These are phyloP conservation scores for Umimayanthus chanpuru DNA, from an alignment of 92 coral and sea anemone species.

Conservation along the genomic window DNA sequence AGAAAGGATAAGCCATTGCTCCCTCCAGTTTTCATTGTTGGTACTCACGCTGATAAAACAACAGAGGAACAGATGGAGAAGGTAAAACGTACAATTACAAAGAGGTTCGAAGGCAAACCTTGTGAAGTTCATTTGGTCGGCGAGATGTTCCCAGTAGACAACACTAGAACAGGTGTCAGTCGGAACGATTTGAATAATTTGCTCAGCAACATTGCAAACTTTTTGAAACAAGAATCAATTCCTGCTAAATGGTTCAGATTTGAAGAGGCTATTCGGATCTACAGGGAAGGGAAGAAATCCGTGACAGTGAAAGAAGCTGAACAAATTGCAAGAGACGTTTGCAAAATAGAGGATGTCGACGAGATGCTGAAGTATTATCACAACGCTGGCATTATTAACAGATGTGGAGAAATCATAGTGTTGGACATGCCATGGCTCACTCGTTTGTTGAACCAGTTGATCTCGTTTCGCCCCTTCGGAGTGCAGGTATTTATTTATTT, in stretches of 20 bases:
- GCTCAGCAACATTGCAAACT: neutral
- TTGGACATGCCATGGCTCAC: neutral
- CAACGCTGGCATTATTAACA: neutral
- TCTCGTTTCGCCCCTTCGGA: too few relatives aligned
- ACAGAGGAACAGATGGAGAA: neutral
- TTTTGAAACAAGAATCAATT: neutral
- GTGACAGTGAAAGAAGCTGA: neutral
- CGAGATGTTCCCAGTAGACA: conserved; percentile 5
- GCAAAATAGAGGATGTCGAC: neutral
- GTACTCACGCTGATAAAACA: neutral
- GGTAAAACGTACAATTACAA: neutral
- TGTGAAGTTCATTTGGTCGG: neutral
- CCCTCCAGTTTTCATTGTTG: neutral
- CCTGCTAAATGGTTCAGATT: neutral
- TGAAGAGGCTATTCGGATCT: neutral
- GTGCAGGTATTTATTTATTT: too few relatives aligned
- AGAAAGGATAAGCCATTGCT: neutral
- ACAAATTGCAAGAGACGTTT: neutral
- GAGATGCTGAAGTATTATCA: neutral
- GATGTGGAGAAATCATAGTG: neutral
- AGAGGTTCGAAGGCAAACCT: neutral
- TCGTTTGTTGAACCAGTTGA: too few relatives aligned
- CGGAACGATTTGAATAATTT: neutral
- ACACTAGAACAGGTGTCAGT: neutral
- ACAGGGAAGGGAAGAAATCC: neutral